Base-by-base conservation (phyloP, 2,888 invertebrate genomes). In the Monochamus alternatus region DNA sequence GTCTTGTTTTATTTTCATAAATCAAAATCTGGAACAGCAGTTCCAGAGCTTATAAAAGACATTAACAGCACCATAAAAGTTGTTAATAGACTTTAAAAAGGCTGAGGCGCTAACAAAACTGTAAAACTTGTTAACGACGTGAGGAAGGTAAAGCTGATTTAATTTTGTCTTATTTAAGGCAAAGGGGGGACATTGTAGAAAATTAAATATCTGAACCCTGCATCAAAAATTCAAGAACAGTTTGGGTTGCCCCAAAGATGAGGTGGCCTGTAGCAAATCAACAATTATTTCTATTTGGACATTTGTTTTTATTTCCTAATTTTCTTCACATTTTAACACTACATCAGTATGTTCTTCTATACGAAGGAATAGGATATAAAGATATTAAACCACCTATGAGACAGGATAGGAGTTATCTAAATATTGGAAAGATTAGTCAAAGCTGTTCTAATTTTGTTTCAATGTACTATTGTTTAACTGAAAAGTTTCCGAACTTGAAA, bases 91-190 rank as follows among this genome's bases (percentile, higher is more conserved):
- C 65, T 65, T 65, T 65, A 65, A 65, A 65, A 65, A 65, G 44
- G 65, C 65, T 30, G 51, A 65, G 44, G 65, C 44, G 47, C 65
- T 65, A 51, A 51, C 65, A 65, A 65, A 51, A 65, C 65, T 65
- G 65, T 65, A 65, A 65, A 65, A 63, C 47, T 65, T 65, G 30
- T 65, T 65, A 65, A 65, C 65, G 65, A 65, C 51, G 51, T 65
- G 65, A 65, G n/a, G 47, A 65, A 65, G n/a, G 58, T 58, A 22
- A 51, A 44, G n/a, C 9, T 22, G 30, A 65, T 51, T 65, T 47
- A 47, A 47, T 47, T 47, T 47, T 10, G 47, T 9, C 47, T 47
- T 47, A 47, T 10, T 47, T 47, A 47, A 47, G 47, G 12, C 10
- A 12, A 1, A 22, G 9, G 10, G 47, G 3, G 47, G 10, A 47